Evolutionary conservation across 2,113 vertebrate genomes (phyloP).

Genomic region (Beaufortia kweichowensis): DNA sequence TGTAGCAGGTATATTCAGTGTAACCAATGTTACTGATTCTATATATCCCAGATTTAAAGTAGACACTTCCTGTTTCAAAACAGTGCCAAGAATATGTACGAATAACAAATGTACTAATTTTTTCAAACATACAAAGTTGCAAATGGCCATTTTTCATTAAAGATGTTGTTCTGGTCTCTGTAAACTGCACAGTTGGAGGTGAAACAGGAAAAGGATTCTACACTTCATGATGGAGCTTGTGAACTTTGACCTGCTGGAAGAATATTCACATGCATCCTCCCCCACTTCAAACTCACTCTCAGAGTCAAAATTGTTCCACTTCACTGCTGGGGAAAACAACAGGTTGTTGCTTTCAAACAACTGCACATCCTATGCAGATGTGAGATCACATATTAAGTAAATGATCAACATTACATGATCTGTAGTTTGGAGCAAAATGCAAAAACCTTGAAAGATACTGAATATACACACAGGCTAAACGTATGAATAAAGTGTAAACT

Average conservation of each 20-base stretch:
- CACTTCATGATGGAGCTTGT: constrained; percentile 44
- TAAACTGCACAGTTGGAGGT: constrained; percentile 37
- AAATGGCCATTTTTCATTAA: not conserved
- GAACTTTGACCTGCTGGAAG: constrained; percentile 54
- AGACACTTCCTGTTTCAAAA: not conserved
- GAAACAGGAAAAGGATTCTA: constrained; percentile 49
- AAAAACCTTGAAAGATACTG: not conserved
- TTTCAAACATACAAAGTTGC: not conserved
- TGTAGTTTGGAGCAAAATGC: not conserved
- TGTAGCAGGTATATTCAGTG: not conserved
- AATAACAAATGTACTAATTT: not conserved
- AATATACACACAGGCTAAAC: not conserved
- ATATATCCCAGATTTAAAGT: constrained; percentile 13
- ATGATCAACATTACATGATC: not conserved
- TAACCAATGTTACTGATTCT: not conserved
- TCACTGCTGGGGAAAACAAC: constrained; percentile 11
- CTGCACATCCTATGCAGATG: not conserved
- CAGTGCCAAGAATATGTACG: not conserved
- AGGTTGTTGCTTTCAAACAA: constrained; percentile 26
- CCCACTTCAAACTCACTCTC: constrained; percentile 44
- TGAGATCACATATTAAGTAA: not conserved
- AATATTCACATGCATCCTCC: constrained; percentile 48
- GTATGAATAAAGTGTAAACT: not conserved
- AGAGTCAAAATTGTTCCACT: constrained; percentile 36
- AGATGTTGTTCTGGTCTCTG: not conserved